Conservation (phyloP, 1,140 invertebrate species). For the Cotesia typhae region DNA sequence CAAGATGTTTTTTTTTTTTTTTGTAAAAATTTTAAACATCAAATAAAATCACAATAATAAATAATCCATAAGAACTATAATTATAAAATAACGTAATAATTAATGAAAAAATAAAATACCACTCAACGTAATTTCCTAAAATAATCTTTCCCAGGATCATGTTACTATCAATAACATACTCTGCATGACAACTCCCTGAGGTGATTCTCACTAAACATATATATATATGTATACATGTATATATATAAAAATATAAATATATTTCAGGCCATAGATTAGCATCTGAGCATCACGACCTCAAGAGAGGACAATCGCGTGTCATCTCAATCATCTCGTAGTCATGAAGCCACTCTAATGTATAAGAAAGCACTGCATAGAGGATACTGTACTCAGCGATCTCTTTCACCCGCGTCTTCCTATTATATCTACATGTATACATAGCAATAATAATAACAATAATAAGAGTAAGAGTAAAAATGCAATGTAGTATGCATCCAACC, state of each 20-base stretch:
- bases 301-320: slow-evolving; percentile 40
- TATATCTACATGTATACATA: too few relatives aligned
- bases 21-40: too few relatives aligned
- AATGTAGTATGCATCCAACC: neutral
- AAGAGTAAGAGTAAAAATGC: too few relatives aligned
- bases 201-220: slow-evolving; percentile 27
- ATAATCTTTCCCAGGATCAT: slow-evolving; percentile 24
- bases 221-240: too few relatives aligned
- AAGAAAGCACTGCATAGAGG: neutral
- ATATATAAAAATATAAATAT: neutral
- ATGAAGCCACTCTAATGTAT: slow-evolving; percentile 13
- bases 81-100: neutral
- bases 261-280: slow-evolving; percentile 26
- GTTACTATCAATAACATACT: slow-evolving; percentile 33
- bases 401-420: slow-evolving; percentile 10
- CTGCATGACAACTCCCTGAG: slow-evolving; percentile 30
- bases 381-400: neutral
- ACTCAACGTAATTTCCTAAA: slow-evolving; percentile 11
- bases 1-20: too few relatives aligned
- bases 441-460: too few relatives aligned
- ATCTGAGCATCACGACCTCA: slow-evolving; percentile 18
- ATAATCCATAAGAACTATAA: too few relatives aligned
- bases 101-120: slow-evolving; percentile 12
- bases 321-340: slow-evolving; percentile 35
- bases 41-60: too few relatives aligned